phyloP scores from a whole-genome alignment of 2,888 invertebrate genomes.

The Allygus modestus region DNA sequence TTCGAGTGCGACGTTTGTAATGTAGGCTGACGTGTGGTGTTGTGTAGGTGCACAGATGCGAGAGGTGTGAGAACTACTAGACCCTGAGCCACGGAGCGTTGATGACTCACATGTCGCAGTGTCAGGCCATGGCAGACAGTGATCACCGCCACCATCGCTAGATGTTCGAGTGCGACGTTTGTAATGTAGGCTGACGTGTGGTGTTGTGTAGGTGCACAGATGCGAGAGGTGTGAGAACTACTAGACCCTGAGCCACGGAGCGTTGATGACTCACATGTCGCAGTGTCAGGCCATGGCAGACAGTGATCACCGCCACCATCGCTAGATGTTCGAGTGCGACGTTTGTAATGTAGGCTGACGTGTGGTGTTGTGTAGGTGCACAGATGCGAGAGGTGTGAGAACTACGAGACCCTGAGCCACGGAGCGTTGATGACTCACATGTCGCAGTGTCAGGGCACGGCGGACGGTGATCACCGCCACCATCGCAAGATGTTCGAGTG shows the following conservation, averaged over 20 bases:
- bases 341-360: too few relatives aligned
- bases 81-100: constrained; percentile 86
- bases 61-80: constrained; percentile 88
- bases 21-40: background rate
- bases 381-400: constrained; percentile 86
- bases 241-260: constrained; percentile 86
- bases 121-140: too few relatives aligned
- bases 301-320: too few relatives aligned
- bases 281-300: too few relatives aligned
- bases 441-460: constrained; percentile 76
- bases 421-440: constrained; percentile 86
- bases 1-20: too few relatives aligned
- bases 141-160: too few relatives aligned
- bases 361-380: constrained; percentile 63
- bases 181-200: constrained; percentile 71
- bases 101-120: constrained; percentile 84
- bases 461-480: constrained; percentile 76
- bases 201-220: constrained; percentile 67
- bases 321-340: too few relatives aligned
- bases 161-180: too few relatives aligned
- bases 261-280: constrained; percentile 84
- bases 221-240: constrained; percentile 90
- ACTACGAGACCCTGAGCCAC: constrained; percentile 87
- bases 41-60: constrained; percentile 76
- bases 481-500: constrained; percentile 94